Conservation (phyloP, 2,113 vertebrate genomes). For the Oreotrochilus melanogaster region DNA sequence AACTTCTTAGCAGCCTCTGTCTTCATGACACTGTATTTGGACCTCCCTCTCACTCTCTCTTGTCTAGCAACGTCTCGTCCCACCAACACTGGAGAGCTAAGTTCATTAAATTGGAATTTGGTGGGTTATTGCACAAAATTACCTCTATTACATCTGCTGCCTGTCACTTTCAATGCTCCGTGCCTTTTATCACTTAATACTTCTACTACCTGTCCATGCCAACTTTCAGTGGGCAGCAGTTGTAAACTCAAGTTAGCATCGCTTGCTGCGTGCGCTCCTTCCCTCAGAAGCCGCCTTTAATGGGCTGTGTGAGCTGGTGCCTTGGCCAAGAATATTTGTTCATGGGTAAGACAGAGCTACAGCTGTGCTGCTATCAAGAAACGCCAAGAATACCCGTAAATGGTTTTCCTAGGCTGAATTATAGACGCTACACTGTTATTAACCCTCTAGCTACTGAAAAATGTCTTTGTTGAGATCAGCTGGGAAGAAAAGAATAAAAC, state of each 20-base stretch:
- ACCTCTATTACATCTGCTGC: conserved; percentile 64
- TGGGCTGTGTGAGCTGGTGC: background rate
- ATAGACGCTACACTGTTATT: background rate
- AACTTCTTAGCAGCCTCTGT: conserved; percentile 32
- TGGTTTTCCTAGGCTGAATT: background rate
- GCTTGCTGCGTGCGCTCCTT: background rate
- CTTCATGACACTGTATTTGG: conserved; percentile 15
- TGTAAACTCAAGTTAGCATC: conserved; percentile 10
- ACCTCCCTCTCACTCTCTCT: conserved; percentile 10
- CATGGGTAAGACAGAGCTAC: background rate
- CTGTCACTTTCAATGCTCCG: conserved; percentile 66
- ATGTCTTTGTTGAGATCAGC: background rate
- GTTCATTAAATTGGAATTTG: conserved; percentile 68
- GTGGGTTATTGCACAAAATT: conserved; percentile 61
- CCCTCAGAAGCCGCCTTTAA: background rate
- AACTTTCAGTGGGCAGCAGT: conserved; percentile 58
- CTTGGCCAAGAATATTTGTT: conserved; percentile 36
- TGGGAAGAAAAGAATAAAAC: background rate
- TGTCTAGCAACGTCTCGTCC: background rate
- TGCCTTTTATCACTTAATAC: conserved; percentile 69
- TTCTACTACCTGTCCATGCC: conserved; percentile 56
- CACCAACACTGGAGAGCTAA: conserved; percentile 41
- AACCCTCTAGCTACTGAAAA: background rate
- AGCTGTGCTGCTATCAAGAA: background rate
- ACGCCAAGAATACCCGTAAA: background rate